Base-by-base conservation (phyloP, 2,797 vertebrate genomes). In the Sandelia bainsii region DNA sequence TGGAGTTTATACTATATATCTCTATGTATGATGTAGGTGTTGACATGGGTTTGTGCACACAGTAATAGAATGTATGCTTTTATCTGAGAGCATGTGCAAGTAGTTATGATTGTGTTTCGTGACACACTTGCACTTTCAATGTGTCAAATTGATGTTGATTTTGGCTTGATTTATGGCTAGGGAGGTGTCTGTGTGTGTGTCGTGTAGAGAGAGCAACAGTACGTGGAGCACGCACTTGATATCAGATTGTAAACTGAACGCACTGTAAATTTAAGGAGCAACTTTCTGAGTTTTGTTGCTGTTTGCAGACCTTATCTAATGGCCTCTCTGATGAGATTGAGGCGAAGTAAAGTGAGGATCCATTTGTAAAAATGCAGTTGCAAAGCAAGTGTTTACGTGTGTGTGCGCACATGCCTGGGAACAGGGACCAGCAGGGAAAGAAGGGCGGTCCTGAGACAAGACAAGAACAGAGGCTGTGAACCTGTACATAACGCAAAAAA, bases 381-480 rank as follows among this genome's bases (percentile, higher is more conserved):
- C 11, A 34, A 59, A 53, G 67, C 51, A 49, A 34, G 8, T 8
- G 27, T 3, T 29, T 29, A 6, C 6, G 54, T 12, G 63, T 52
- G 63, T 0, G 23, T 16, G 27, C 17, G 45, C 25, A 69, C 65
- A 32, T 66, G 79, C 19, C 32, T 32, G 64, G 50, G 63, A 65
- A 61, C 61, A 42, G 23, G 61, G 89, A 90, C 90, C 87, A 90
- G 88, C 90, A 20, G 77, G 76, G 85, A 69, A 67, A 79, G 58
- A 72, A 66, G 74, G 73, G 70, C 58, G 74, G 69, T 59, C 57
- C 77, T 59, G 69, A 69, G 63, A 54, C 23, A 14, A 23, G 57
- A 72, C 58, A 29, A 29, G 27, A 66, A 56, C 58, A 70, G 57
- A 48, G 57, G 39, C 83, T 84, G 81, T 87, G 77, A 83, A 89